phyloP scores from a whole-genome alignment of 2,888 invertebrate genomes.

The Smittia aterrima region DNA sequence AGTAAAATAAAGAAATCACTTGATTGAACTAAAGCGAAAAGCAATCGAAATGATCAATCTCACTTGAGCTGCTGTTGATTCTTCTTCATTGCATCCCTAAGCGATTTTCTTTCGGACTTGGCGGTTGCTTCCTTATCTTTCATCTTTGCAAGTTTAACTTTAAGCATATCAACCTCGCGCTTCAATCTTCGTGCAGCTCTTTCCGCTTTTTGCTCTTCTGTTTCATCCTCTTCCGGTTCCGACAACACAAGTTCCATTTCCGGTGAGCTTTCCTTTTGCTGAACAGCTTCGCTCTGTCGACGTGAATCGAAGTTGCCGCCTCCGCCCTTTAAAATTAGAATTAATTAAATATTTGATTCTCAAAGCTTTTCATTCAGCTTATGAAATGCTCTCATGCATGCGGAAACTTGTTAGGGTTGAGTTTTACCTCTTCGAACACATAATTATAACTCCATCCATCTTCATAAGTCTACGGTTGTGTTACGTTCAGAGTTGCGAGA shows the following conservation, averaged over 20 bases:
- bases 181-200: slow-evolving; percentile 68
- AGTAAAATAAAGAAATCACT: slow-evolving; percentile 23
- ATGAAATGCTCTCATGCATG: no score
- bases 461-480: slow-evolving; percentile 6
- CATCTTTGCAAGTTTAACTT: slow-evolving; percentile 56
- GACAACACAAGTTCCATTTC: slow-evolving; percentile 61
- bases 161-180: slow-evolving; percentile 51
- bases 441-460: slow-evolving; percentile 1
- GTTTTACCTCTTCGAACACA: slow-evolving; percentile 28
- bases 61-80: slow-evolving; percentile 72
- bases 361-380: background rate
- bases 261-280: slow-evolving; percentile 59
- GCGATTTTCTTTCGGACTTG: slow-evolving; percentile 72
- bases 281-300: slow-evolving; percentile 50
- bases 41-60: slow-evolving; percentile 45
- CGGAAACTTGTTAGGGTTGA: no score
- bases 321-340: background rate
- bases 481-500: background rate
- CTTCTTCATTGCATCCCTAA: slow-evolving; percentile 78
- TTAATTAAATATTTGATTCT: background rate
- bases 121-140: slow-evolving; percentile 70
- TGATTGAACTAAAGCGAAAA: slow-evolving; percentile 30
- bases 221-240: slow-evolving; percentile 65
- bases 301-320: slow-evolving; percentile 46
- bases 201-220: slow-evolving; percentile 63